Evolutionary conservation across 2,888 invertebrate genomes (phyloP).

Genomic region (Belgica antarctica): DNA sequence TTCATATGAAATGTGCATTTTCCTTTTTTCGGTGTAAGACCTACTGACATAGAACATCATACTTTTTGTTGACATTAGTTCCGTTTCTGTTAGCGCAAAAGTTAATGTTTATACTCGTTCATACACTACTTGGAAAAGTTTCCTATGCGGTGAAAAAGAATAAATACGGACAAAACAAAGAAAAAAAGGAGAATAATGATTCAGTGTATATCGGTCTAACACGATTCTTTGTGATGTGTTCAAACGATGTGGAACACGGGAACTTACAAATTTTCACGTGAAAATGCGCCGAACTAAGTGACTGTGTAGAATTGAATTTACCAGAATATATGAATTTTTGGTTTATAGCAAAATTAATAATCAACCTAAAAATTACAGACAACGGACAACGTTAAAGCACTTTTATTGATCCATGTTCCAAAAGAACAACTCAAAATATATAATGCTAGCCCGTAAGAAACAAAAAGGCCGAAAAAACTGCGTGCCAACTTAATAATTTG

Average conservation of each 20-base stretch:
- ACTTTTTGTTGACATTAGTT: not conserved
- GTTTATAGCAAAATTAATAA: not conserved
- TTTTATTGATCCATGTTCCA: constrained; percentile 33
- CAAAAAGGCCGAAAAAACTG: constrained; percentile 30
- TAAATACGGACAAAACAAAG: not conserved
- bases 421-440: not conserved
- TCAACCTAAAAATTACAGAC: not conserved
- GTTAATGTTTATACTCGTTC: not conserved
- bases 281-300: constrained; percentile 27
- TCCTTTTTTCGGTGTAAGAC: not conserved
- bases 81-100: not conserved
- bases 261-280: not conserved
- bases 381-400: not conserved
- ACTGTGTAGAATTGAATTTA: constrained; percentile 23
- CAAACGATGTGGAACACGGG: not conserved
- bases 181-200: not conserved
- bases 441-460: no score
- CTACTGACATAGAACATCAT: no score
- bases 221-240: not conserved
- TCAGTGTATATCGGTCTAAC: not conserved
- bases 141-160: not conserved
- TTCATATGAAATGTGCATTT: no score
- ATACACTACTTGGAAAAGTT: constrained; percentile 3
- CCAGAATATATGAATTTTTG: not conserved
- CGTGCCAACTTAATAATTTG: constrained; percentile 42